Evolutionary conservation across 2,888 invertebrate species (phyloP).

Genomic region (Diploptera punctata): DNA sequence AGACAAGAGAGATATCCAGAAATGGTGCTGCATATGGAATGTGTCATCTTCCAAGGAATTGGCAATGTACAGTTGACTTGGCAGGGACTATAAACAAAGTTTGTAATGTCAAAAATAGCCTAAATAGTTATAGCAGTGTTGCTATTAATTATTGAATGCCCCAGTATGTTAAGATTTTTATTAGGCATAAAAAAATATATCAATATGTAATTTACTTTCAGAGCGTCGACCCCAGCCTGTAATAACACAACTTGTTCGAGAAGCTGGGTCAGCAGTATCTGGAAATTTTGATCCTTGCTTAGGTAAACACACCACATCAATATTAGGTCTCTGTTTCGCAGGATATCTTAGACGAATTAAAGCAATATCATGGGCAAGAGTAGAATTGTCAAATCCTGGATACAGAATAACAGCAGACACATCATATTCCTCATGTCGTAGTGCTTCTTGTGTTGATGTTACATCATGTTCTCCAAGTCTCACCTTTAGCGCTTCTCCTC

Average conservation of each 20-base stretch:
- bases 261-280: conserved; percentile 31
- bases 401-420: conserved; percentile 48
- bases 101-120: no score
- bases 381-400: conserved; percentile 52
- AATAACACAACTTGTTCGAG: conserved; percentile 50
- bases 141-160: no score
- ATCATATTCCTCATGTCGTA: conserved; percentile 52
- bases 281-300: conserved; percentile 46
- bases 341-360: conserved; percentile 50
- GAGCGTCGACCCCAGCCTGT: conserved; percentile 55
- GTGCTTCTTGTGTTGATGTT: conserved; percentile 51
- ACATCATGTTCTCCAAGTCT: conserved; percentile 56
- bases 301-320: conserved; percentile 53
- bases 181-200: no score
- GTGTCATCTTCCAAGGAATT: no score
- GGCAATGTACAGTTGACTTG: no score
- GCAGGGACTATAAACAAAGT: no score
- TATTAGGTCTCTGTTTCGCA: conserved; percentile 48
- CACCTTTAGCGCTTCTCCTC: conserved; percentile 49
- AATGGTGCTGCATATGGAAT: no score
- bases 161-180: no score
- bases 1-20: no score
- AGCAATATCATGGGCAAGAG: conserved; percentile 54
- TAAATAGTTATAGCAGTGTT: no score
- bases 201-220: conserved; percentile 49